Conservation (phyloP, 2,888 invertebrate species). For the Frankliniella fusca region DNA sequence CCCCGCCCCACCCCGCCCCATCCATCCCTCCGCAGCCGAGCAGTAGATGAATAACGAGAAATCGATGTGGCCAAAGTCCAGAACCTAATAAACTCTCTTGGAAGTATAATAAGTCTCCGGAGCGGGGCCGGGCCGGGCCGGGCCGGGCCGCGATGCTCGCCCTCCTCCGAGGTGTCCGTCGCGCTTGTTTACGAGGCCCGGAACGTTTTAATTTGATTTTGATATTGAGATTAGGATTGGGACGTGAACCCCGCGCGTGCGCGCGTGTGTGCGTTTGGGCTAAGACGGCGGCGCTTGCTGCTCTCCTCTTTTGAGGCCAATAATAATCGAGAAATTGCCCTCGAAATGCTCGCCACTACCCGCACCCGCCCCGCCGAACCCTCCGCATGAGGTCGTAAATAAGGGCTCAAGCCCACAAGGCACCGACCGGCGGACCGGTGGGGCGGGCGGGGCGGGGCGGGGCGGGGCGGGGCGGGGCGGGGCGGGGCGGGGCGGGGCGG, state of each 20-base stretch:
- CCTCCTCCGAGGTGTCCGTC: conserved; percentile 28
- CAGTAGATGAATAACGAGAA: too few species aligned
- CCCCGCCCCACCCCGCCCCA: too few species aligned
- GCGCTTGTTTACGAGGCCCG: conserved; percentile 19
- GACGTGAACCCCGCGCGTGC: background rate
- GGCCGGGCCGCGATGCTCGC: too few species aligned
- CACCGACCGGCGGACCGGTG: too few species aligned
- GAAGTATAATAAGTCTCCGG: background rate
- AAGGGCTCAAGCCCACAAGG: too few species aligned
- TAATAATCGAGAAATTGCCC: background rate
- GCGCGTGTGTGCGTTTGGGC: background rate
- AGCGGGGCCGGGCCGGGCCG: conserved; percentile 32
- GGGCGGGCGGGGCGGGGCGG: too few species aligned
- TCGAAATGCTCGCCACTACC: background rate
- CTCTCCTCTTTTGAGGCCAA: background rate
- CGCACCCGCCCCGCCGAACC: too few species aligned
- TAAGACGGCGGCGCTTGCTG: background rate
- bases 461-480: too few species aligned
- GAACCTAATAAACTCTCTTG: background rate
- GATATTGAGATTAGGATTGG: background rate
- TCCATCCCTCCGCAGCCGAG: too few species aligned
- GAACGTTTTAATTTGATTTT: conserved; percentile 12
- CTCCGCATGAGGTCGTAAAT: too few species aligned
- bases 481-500: too few species aligned
- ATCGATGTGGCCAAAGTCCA: too few species aligned